Evolutionary conservation across 2,888 invertebrate species (phyloP).

Genomic region (Siphlonurus alternatus): DNA sequence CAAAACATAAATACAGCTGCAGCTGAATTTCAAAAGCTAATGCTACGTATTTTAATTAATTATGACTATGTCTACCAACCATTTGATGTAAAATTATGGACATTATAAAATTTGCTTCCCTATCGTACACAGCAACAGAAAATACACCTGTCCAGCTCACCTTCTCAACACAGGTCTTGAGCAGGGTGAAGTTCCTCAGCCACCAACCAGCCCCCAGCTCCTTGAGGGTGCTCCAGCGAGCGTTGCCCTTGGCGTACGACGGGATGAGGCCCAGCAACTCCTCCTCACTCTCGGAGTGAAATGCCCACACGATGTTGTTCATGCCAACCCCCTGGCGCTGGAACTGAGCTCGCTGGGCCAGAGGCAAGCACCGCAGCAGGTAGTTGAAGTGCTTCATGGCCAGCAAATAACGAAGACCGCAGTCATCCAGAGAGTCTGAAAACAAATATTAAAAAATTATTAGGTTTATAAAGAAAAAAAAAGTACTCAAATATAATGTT

Average conservation of each 20-base stretch:
- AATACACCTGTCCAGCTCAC: too few relatives aligned
- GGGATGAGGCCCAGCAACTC: conserved; percentile 83
- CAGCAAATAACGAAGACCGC: conserved; percentile 85
- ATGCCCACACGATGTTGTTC: conserved; percentile 95
- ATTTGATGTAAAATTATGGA: too few relatives aligned
- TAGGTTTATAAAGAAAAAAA: conserved; percentile 8
- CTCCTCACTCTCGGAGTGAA: conserved; percentile 95
- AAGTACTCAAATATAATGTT: neutral
- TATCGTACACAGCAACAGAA: too few relatives aligned
- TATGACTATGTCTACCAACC: too few relatives aligned
- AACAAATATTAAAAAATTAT: conserved; percentile 8
- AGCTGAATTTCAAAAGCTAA: too few relatives aligned
- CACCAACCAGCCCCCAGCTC: conserved; percentile 95
- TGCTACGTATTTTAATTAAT: too few relatives aligned
- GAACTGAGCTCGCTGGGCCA: conserved; percentile 70
- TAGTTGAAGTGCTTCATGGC: conserved; percentile 98
- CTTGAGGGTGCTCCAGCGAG: conserved; percentile 77
- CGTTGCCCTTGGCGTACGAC: conserved; percentile 65
- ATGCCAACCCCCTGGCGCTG: conserved; percentile 76
- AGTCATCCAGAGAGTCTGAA: conserved; percentile 81
- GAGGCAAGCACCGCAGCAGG: conserved; percentile 78
- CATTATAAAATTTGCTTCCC: too few relatives aligned
- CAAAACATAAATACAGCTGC: too few relatives aligned
- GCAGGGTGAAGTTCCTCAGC: conserved; percentile 66
- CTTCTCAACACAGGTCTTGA: conserved; percentile 76